These are phyloP conservation scores for Sandelia bainsii DNA, from an alignment of 2,797 vertebrate genomes.

Conservation along the genomic window DNA sequence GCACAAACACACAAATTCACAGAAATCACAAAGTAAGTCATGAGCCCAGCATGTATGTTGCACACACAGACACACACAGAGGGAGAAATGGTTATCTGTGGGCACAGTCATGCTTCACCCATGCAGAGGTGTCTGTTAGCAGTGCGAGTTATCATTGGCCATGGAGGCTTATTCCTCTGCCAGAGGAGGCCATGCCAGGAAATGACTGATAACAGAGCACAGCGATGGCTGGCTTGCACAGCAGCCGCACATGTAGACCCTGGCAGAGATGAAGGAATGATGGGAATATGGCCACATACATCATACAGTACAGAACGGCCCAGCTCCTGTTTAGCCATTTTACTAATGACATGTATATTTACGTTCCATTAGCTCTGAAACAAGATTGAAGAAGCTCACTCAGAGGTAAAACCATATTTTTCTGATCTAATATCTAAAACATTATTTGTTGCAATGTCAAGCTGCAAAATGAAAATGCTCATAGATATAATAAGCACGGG, in stretches of 20 bases:
- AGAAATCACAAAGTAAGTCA: constrained; percentile 7
- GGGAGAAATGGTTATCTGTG: constrained; percentile 49
- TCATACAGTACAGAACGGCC: constrained; percentile 33
- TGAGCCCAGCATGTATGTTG: constrained; percentile 4
- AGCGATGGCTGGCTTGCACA: constrained; percentile 55
- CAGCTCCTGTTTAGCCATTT: constrained; percentile 29
- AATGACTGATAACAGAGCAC: constrained; percentile 71
- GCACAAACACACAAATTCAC: neutral
- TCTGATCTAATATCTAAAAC: constrained; percentile 55
- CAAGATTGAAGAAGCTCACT: constrained; percentile 49
- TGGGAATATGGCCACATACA: constrained; percentile 47
- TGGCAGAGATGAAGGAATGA: constrained; percentile 53
- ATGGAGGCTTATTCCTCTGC: constrained; percentile 71
- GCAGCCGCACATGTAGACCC: constrained; percentile 56
- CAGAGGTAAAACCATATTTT: constrained; percentile 48
- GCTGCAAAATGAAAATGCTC: constrained; percentile 61
- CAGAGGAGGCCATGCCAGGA: constrained; percentile 65
- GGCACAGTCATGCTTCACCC: constrained; percentile 70
- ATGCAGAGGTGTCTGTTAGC: constrained; percentile 76
- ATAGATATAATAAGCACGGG: constrained; percentile 56
- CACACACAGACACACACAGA: constrained; percentile 11
- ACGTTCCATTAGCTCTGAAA: constrained; percentile 64
- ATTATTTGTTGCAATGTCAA: constrained; percentile 61
- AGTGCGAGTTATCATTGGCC: constrained; percentile 75
- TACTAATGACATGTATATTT: constrained; percentile 61